Conservation (phyloP, 1,140 invertebrate genomes). For the Aphaenogaster rudis region DNA sequence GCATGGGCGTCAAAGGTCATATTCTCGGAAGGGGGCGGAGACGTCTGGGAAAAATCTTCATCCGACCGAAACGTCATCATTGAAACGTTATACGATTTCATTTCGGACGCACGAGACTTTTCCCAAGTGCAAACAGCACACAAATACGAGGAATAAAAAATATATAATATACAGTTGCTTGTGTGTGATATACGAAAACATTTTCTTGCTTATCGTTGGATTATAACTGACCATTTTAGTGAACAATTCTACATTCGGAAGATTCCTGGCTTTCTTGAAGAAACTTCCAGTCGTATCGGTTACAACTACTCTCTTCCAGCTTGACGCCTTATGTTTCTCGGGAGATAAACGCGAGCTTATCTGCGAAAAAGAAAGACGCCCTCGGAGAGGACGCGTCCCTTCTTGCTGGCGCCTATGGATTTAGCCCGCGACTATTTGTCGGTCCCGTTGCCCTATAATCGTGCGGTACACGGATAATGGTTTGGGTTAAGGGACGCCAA, state of each 20-base stretch:
- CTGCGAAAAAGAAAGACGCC: background rate
- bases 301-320: background rate
- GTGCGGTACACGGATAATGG: constrained; percentile 77
- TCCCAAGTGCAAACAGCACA: background rate
- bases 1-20: constrained; percentile 47
- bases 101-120: background rate
- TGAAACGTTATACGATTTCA: background rate
- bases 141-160: background rate
- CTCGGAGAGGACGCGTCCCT: background rate
- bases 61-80: background rate
- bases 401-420: constrained; percentile 68
- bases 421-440: constrained; percentile 78
- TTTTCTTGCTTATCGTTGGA: background rate
- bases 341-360: background rate
- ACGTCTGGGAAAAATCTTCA: background rate
- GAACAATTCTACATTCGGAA: background rate
- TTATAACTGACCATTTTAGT: background rate
- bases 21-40: background rate
- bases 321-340: background rate
- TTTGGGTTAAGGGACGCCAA: constrained; percentile 76
- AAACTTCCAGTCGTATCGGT: background rate
- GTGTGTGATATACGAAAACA: background rate
- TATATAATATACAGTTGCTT: background rate
- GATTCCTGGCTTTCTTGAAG: background rate
- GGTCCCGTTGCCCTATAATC: constrained; percentile 80